Evolutionary conservation across 2,797 vertebrate genomes (phyloP), one percentile per base, ranked within the genome.

Genomic region (Poecilia gillii): DNA sequence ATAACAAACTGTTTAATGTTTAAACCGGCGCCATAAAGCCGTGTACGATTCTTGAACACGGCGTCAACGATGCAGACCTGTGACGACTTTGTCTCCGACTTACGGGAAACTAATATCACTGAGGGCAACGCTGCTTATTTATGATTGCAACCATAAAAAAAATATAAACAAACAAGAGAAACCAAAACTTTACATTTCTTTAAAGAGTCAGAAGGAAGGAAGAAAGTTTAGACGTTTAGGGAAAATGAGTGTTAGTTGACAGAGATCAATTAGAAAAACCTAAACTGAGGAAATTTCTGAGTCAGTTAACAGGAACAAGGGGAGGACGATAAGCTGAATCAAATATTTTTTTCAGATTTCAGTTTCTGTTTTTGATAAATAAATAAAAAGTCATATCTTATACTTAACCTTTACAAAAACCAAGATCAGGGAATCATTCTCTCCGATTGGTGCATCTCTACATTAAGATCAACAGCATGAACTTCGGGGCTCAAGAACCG

Each of bases 261-360:
- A 73, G 31, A 39, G 31, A 36, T 72, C 6, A 20, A 55, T 33
- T 12, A 13, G 18, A 79, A 49, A 62, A 87, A 77, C 45, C 74
- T 85, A 8, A 85, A 83, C 91, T 82, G 59, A 88, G 49, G 75
- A 62, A 33, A 82, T 75, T 16, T 84, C 78, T 62, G 33, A 83
- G 55, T 88, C 81, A 84, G 85, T 79, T 78, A 88, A 87, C 82
- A 76, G 20, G n/a, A 74, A 82, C 14, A 74, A 59, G 81, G 83
- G 84, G 73, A 81, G 76, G 88, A 87, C 88, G 80, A 76, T 68
- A 55, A 80, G 74, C 53, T 80, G 49, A 6, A 7, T 20, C 47
- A 7, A 20, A 51, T 51, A 51, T 51, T 51, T 23, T 23, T 23
- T 23, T 8, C 49, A 51, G 20, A 51, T 51, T 51, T 51, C 49